Conservation (phyloP, 2,797 vertebrate genomes). For the Myotis daubentonii region DNA sequence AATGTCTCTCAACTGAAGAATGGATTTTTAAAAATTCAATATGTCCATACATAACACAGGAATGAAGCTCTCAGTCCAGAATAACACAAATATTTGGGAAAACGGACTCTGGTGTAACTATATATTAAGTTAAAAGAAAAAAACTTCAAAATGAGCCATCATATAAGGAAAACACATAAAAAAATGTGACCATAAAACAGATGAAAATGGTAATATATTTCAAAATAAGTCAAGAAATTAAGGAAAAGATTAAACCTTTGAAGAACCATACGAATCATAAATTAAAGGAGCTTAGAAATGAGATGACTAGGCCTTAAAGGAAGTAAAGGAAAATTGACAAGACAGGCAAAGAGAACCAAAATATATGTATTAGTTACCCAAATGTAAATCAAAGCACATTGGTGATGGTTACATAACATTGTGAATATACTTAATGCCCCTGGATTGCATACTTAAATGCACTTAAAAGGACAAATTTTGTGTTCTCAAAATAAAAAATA, state of each 20-base stretch:
- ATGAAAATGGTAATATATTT: slow-evolving; percentile 14
- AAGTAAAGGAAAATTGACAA: background rate
- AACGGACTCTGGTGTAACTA: background rate
- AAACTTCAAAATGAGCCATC: background rate
- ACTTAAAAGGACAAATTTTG: background rate
- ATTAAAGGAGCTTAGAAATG: background rate
- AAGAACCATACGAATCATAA: background rate
- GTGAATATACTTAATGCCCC: background rate
- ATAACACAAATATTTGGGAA: background rate
- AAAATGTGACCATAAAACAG: background rate
- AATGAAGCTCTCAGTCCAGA: background rate
- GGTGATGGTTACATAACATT: background rate
- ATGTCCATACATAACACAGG: background rate
- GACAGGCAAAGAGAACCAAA: background rate
- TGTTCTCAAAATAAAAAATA: background rate
- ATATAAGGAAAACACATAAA: background rate
- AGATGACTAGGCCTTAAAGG: background rate
- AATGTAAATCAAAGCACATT: background rate
- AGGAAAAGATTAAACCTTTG: background rate
- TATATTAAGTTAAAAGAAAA: background rate
- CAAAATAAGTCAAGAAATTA: slow-evolving; percentile 6
- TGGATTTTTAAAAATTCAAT: background rate
- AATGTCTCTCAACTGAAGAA: background rate
- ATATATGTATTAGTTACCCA: background rate
- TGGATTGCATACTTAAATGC: background rate